Evolutionary conservation across 2,113 vertebrate genomes (phyloP), one percentile per base, ranked within the genome.

Genomic region (Hippocampus comes): DNA sequence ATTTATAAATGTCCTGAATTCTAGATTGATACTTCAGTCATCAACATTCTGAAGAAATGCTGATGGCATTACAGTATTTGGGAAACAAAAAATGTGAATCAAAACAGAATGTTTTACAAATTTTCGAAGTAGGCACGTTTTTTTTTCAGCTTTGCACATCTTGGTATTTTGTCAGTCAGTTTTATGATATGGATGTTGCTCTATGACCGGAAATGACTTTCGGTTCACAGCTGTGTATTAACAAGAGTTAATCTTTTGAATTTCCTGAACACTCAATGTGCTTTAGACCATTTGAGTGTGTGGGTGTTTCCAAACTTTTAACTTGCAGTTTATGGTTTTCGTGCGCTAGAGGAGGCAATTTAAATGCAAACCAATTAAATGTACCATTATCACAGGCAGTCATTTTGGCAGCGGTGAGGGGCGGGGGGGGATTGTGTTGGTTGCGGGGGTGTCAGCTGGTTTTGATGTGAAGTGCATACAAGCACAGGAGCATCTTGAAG

Each of bases 391-490:
- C 23, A 27, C 56, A 59, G 56, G 23, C 23, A 59, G 5, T 15
- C 56, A 59, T 27, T 59, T 59, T 27, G 23, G 12, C 23, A 25
- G 56, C 14, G 11, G 25, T 15, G 6, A 11, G 9, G 56, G 56
- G 56, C 14, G 42, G 63, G 63, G 46, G 61, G 1, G 23, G 4
- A 23, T 6, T 38, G 0, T 38, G 34, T 38, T 27, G 71, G 75
- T 46, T 27, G 42, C 2, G 63, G 63, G 51, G 59, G 41, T 25
- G 91, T 90, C 93, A 94, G 88, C 91, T 94, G 93, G 89, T 92
- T 91, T 90, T 94, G 93, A 93, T 92, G 89, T 91, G 88, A 82
- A 88, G 76, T 78, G 78, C 84, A 83, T 84, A 89, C 78, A 87
- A 46, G 76, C 72, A 78, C 72, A 86, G 85, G 74, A 81, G 78